Evolutionary conservation across 2,113 vertebrate genomes (phyloP).

Genomic region (Shinisaurus crocodilurus): DNA sequence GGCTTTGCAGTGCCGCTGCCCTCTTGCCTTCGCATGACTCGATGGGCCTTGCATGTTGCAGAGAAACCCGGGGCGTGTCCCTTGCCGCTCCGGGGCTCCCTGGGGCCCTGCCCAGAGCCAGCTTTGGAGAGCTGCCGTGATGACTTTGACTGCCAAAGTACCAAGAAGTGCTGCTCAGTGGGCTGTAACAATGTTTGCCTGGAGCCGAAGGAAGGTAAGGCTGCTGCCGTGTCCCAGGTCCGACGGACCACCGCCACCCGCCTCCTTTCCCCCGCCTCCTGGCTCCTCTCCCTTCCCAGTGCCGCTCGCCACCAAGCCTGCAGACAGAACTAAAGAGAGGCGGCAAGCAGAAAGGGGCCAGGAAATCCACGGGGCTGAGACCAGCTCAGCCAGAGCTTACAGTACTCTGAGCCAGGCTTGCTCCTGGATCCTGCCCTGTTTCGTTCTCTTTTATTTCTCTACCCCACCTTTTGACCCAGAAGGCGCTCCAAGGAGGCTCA

Average conservation of each 20-base stretch:
- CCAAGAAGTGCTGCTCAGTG: conserved; percentile 16
- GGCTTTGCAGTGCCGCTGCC: fast-evolving
- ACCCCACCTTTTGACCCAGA: not conserved
- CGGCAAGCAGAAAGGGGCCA: not conserved
- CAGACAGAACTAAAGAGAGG: not conserved
- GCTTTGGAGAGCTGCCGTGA: not conserved
- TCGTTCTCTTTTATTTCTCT: not conserved
- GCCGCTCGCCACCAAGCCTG: not conserved
- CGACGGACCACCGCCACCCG: too few species aligned
- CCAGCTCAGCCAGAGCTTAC: not conserved
- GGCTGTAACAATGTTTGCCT: not conserved
- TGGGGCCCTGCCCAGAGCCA: not conserved
- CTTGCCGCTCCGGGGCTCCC: not conserved
- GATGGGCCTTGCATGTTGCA: not conserved
- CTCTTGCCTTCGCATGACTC: too few species aligned
- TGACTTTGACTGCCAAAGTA: not conserved
- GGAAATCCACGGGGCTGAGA: not conserved
- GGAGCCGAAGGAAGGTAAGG: not conserved
- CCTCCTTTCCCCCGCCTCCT: not conserved
- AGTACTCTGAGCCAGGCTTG: not conserved
- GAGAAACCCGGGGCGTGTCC: conserved; percentile 12
- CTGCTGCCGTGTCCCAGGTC: not conserved
- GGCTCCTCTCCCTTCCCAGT: too few species aligned
- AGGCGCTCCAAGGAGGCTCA: not conserved
- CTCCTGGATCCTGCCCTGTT: not conserved